Evolutionary conservation across 1,140 invertebrate species (phyloP), one percentile per base, ranked within the genome.

Genomic region (Panagrolaimus sp.): DNA sequence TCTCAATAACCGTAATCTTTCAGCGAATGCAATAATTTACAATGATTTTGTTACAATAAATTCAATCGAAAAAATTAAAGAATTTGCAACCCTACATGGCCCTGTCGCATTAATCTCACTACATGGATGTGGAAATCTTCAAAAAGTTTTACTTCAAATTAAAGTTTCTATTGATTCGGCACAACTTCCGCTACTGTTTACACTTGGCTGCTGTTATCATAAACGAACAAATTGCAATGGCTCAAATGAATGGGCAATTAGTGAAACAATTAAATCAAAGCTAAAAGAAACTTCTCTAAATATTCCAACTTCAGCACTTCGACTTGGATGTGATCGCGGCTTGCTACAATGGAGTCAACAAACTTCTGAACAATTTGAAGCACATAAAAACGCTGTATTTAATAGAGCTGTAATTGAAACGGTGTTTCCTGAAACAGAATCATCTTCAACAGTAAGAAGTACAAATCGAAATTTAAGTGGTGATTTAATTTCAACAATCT

Each of bases 51-150:
- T 38, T 7, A 38, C 31, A 38, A 4, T 38, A 38, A 38, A 38
- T 38, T 38, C 31, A 2, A 38, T 57, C 4, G 51, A 57, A 25
- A 20, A 25, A 9, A 20, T 57, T 16, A 27, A 25, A n/a, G 27
- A 57, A 14, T 27, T 57, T 1, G 9, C 11, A 27, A 20, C n/a
- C 8, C n/a, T 20, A 11, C 51, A 27, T 13, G 20, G 20, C 51
- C 51, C 51, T n/a, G 27, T 16, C 0, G 51, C 51, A 11, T 20
- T 57, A 11, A 57, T 57, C 8, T 57, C 51, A 8, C 51, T 57
- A n/a, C 51, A 57, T 57, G 51, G 51, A n/a, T 57, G 51, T 57
- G 51, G 51, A 8, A 27, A 57, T 57, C n/a, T 57, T 5, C 51
- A 57, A 57, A 25, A 20, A 20, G 27, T 27, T 4, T 25, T 57